Base-by-base conservation (phyloP, 2,797 vertebrate species). In the Ptychobarbus kaznakovi region DNA sequence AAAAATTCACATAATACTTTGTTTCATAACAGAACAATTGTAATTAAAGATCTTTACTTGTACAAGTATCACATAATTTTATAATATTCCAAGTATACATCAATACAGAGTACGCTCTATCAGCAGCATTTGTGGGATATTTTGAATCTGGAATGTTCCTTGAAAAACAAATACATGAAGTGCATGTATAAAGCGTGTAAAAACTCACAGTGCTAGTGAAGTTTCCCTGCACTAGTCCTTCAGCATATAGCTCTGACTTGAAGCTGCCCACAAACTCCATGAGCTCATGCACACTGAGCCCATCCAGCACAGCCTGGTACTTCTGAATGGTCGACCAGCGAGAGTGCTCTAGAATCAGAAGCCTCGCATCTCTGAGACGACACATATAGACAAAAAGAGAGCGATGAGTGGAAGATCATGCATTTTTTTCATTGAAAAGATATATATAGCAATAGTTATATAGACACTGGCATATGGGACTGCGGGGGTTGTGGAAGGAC, bases 221-320 rank as follows among this genome's bases (percentile, higher is more conserved):
- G 94, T 99, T 99, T 51, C 97, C 97, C 88, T 99, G 97, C n/a
- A 98, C 97, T 1, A 99, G 93, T 0, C 97, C 97, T 91, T 99
- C 97, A 0, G 96, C 95, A 22, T 95, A 98, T 69, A 99, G 95
- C 91, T 97, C 95, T 0, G 96, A 94, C 89, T 96, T 97, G 90
- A 98, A 96, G 63, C 91, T 90, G 75, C 90, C 93, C 79, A 97
- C 96, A 51, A 99, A 99, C 89, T 93, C 94, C 3, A 95, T 95
- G 85, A 99, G 95, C 44, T 97, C 92, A 0, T 96, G 93, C 3
- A 95, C 89, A 81, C 94, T 96, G 78, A 97, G 93, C 0, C 96
- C 96, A 0, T 95, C 96, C 86, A 95, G 93, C 89, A 99, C 93
- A 0, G 95, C 95, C 92, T 95, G 95, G 90, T 97, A 97, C 92